Percentiles rank a stretch among this genome's conserved stretches.
Evolutionary conservation across 2,888 invertebrate genomes (phyloP).

Genomic region (Himalopsyche tibetana): DNA sequence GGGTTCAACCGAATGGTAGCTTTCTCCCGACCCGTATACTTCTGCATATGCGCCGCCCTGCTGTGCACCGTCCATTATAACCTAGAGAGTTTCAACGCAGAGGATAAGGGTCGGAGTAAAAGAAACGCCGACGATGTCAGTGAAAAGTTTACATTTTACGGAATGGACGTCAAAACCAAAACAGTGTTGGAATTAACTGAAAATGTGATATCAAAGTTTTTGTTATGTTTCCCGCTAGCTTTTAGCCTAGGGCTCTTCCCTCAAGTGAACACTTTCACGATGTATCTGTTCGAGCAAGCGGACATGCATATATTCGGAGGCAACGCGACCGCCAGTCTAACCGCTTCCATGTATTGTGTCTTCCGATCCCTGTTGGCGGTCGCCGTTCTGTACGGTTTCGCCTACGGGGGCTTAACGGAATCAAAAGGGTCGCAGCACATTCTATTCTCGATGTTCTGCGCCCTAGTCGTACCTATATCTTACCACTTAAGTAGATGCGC

Average conservation of each 20-base stretch:
- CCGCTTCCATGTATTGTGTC: slow-evolving; percentile 89
- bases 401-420: slow-evolving; percentile 91
- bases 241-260: slow-evolving; percentile 98
- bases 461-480: slow-evolving; percentile 89
- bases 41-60: slow-evolving; percentile 85
- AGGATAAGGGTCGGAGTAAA: slow-evolving; percentile 68
- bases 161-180: slow-evolving; percentile 74
- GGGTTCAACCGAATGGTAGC: slow-evolving; percentile 97
- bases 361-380: slow-evolving; percentile 88
- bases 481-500: slow-evolving; percentile 96
- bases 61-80: slow-evolving; percentile 74
- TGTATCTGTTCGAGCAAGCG: slow-evolving; percentile 97
- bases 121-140: slow-evolving; percentile 69
- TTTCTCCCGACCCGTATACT: slow-evolving; percentile 95
- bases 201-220: slow-evolving; percentile 86
- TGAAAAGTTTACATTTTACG: slow-evolving; percentile 72
- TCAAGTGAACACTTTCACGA: slow-evolving; percentile 96
- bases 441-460: slow-evolving; percentile 95
- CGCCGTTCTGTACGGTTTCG: slow-evolving; percentile 88
- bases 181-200: slow-evolving; percentile 82
- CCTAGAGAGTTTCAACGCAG: slow-evolving; percentile 69
- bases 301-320: slow-evolving; percentile 95
- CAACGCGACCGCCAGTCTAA: slow-evolving; percentile 89
- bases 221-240: slow-evolving; percentile 94
- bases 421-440: slow-evolving; percentile 92